Conservation (phyloP, 2,888 invertebrate species). For the Crioceris asparagi region DNA sequence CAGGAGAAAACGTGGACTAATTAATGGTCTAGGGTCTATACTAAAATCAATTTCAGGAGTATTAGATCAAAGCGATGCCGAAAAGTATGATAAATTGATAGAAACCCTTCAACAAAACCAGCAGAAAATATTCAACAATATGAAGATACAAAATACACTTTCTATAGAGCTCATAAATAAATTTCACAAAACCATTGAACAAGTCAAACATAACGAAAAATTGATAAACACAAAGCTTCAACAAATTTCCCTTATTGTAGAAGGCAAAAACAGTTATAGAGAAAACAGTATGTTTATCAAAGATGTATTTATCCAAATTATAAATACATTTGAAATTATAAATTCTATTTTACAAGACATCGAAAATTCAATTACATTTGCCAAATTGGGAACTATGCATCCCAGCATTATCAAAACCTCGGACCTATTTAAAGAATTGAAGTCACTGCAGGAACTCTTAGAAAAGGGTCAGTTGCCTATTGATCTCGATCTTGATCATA, state of each 20-base stretch:
- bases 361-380: neutral
- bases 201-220: constrained; percentile 11
- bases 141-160: constrained; percentile 4
- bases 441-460: neutral
- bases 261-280: too few species aligned
- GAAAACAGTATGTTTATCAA: too few species aligned
- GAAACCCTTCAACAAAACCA: constrained; percentile 11
- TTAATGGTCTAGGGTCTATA: constrained; percentile 13
- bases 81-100: constrained; percentile 12
- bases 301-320: too few species aligned
- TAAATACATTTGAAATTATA: neutral
- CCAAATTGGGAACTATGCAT: neutral
- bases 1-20: constrained; percentile 10
- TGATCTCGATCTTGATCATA: neutral
- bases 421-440: neutral
- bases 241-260: too few species aligned
- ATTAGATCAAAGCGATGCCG: constrained; percentile 12
- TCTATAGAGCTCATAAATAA: constrained; percentile 7
- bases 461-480: neutral
- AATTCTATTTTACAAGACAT: neutral
- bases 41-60: constrained; percentile 12
- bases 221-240: too few species aligned
- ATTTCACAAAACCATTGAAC: constrained; percentile 10
- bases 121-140: constrained; percentile 7
- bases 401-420: neutral